These are phyloP conservation scores for Uropetala carovei DNA, from an alignment of 2,888 invertebrate genomes.

Conservation along the genomic window DNA sequence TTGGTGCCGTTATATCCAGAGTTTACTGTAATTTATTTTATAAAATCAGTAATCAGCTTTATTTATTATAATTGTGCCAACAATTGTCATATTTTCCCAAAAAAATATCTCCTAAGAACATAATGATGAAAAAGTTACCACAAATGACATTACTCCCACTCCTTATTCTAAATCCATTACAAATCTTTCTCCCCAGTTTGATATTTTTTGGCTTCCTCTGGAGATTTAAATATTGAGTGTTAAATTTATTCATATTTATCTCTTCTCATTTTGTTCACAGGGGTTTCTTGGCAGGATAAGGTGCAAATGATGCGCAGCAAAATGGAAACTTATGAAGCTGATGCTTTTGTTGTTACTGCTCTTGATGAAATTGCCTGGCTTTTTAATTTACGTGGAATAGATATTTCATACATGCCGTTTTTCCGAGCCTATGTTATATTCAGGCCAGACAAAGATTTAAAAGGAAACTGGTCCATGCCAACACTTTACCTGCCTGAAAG, in stretches of 20 bases:
- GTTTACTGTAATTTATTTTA: too few relatives aligned
- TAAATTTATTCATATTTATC: not conserved
- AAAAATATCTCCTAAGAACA: too few relatives aligned
- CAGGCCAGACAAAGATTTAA: not conserved
- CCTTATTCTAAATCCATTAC: too few relatives aligned
- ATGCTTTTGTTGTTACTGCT: constrained; percentile 74
- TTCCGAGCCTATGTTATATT: constrained; percentile 71
- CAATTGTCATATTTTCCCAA: too few relatives aligned
- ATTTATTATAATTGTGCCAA: too few relatives aligned
- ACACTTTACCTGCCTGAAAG: constrained; percentile 20
- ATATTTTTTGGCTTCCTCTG: too few relatives aligned
- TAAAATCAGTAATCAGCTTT: too few relatives aligned
- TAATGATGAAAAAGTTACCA: too few relatives aligned
- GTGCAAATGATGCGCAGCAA: constrained; percentile 68
- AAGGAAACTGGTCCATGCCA: not conserved
- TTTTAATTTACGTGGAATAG: constrained; percentile 76
- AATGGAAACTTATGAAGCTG: constrained; percentile 68
- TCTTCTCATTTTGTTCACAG: constrained; percentile 64
- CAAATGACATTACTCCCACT: too few relatives aligned
- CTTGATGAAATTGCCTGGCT: constrained; percentile 77
- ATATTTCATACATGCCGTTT: constrained; percentile 75
- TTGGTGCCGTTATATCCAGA: too few relatives aligned
- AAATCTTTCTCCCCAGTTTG: too few relatives aligned
- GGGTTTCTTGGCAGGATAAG: constrained; percentile 69
- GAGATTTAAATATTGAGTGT: too few relatives aligned